A percentile compares a stretch with the other conserved stretches of the same genome.
phyloP scores from a whole-genome alignment of 1,140 invertebrate genomes.

The Pissodes strobi region DNA sequence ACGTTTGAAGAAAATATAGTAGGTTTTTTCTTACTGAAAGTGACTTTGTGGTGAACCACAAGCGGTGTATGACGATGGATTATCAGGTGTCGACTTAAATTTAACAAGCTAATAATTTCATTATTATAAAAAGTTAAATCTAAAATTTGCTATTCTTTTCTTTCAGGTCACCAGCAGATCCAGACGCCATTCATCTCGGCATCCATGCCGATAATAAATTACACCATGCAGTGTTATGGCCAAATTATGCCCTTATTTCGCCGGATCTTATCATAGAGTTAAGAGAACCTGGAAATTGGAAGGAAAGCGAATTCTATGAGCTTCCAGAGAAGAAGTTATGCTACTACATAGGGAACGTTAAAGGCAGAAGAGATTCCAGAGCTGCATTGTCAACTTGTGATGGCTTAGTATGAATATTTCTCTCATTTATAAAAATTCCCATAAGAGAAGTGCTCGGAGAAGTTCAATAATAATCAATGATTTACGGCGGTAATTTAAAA shows the following conservation, averaged over 20 bases:
- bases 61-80: no score
- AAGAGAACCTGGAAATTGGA: slow-evolving; percentile 40
- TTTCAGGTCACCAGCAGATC: slow-evolving; percentile 45
- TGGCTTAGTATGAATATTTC: slow-evolving; percentile 59
- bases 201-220: slow-evolving; percentile 56
- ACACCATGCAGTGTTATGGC: slow-evolving; percentile 58
- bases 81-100: no score
- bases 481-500: no score
- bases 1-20: no score
- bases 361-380: slow-evolving; percentile 53
- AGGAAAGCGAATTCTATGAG: slow-evolving; percentile 25
- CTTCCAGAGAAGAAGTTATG: slow-evolving; percentile 54
- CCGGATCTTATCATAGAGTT: slow-evolving; percentile 63
- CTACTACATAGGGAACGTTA: slow-evolving; percentile 61
- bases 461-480: no score
- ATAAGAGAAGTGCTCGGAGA: no score
- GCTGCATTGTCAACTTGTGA: slow-evolving; percentile 65
- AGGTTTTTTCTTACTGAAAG: no score
- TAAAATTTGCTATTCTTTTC: slow-evolving; percentile 35
- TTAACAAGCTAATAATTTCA: no score
- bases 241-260: slow-evolving; percentile 61
- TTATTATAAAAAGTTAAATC: no score
- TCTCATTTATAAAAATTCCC: no score
- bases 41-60: no score
- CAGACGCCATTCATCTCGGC: slow-evolving; percentile 58